These are phyloP conservation scores for Ochotona princeps DNA, from an alignment of 2,113 vertebrate species.

Conservation along the genomic window DNA sequence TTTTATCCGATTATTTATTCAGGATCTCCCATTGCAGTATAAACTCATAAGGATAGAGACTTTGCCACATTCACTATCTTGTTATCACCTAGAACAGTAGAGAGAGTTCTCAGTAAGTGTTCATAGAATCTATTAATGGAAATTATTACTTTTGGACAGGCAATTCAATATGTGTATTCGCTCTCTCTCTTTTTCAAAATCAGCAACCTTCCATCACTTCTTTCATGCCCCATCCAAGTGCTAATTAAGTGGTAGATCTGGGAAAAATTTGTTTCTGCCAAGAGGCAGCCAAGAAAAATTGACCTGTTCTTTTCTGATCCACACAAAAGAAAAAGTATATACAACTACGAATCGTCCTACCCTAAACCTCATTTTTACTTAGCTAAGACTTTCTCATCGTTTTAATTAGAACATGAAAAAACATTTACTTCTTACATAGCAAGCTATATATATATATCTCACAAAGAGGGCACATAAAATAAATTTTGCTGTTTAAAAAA, in stretches of 20 bases:
- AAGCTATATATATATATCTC: not conserved
- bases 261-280: not conserved
- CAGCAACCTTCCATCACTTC: not conserved
- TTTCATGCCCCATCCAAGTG: not conserved
- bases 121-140: not conserved
- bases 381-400: not conserved
- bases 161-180: not conserved
- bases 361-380: not conserved
- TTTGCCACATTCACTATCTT: not conserved
- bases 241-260: not conserved
- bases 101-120: not conserved
- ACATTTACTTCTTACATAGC: not conserved
- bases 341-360: not conserved
- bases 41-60: not conserved
- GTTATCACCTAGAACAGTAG: not conserved
- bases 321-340: not conserved
- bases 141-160: not conserved
- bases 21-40: not conserved
- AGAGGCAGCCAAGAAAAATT: not conserved
- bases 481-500: too few species aligned
- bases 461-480: not conserved
- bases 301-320: not conserved
- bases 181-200: not conserved
- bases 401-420: not conserved
- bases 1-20: slow-evolving; percentile 26